These are phyloP conservation scores for Plectropomus leopardus DNA, from an alignment of 2,113 vertebrate species.

Conservation along the genomic window DNA sequence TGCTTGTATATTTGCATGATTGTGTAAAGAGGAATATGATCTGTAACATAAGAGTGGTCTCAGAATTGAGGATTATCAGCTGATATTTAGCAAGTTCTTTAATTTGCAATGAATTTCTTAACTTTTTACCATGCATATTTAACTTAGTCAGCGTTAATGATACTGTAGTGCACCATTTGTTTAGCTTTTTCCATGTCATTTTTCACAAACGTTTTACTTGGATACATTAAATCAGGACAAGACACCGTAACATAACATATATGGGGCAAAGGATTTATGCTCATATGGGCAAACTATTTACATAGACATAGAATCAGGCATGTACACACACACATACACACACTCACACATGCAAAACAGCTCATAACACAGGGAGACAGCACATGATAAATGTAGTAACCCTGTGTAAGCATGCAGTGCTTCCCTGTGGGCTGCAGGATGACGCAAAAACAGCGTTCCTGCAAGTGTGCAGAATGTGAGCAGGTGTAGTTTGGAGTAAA, in stretches of 20 bases:
- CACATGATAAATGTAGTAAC: slow-evolving; percentile 21
- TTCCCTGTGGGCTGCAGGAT: slow-evolving; percentile 8
- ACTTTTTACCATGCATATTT: neutral
- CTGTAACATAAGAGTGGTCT: neutral
- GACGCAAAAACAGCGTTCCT: slow-evolving; percentile 24
- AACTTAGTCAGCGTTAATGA: no score
- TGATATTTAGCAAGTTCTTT: neutral
- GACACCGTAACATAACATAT: no score
- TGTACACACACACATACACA: neutral
- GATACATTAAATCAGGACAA: neutral
- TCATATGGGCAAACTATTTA: neutral
- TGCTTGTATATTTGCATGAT: neutral
- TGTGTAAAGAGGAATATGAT: neutral
- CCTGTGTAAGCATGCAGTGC: slow-evolving; percentile 1
- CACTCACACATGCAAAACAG: neutral
- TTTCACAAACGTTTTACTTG: no score
- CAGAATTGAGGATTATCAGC: neutral
- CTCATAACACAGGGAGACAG: slow-evolving; percentile 13
- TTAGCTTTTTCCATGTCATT: neutral
- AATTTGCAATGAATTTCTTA: neutral
- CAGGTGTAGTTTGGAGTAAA: slow-evolving; percentile 10
- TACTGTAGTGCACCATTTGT: neutral
- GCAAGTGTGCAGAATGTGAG: slow-evolving; percentile 25
- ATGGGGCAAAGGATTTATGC: neutral
- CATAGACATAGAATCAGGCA: neutral